Conservation (phyloP, 2,797 vertebrate genomes). For the Xenops minutus region DNA sequence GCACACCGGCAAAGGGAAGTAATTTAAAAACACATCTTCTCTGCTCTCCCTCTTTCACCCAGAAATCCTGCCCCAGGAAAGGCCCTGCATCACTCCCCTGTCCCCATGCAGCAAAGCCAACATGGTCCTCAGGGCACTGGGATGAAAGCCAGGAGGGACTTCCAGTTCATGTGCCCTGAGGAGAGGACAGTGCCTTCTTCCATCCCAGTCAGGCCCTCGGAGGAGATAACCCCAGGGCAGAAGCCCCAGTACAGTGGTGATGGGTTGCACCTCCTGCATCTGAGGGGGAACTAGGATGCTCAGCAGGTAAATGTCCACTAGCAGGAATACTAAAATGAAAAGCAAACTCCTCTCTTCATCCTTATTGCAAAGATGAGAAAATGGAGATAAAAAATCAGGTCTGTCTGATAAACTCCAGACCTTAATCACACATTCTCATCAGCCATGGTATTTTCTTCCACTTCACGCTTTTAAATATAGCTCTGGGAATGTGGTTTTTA, state of each 20-base stretch:
- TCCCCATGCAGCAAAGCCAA: background rate
- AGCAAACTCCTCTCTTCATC: background rate
- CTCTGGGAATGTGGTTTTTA: background rate
- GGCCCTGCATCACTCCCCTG: accelerated
- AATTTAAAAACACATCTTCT: background rate
- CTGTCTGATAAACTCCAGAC: background rate
- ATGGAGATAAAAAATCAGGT: background rate
- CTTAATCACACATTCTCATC: background rate
- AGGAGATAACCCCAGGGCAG: accelerated
- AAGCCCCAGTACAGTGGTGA: accelerated
- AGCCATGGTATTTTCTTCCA: background rate
- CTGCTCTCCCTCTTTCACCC: background rate
- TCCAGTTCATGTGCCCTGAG: accelerated
- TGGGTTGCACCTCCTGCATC: background rate
- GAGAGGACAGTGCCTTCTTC: background rate
- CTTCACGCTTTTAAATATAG: conserved; percentile 31
- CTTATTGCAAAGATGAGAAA: background rate
- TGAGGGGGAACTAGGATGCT: accelerated
- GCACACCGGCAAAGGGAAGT: background rate
- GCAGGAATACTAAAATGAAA: background rate
- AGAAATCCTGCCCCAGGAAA: background rate
- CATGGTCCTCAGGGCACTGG: accelerated
- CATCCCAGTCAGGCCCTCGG: accelerated
- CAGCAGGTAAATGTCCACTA: background rate
- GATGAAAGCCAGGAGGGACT: background rate